Evolutionary conservation across 2,797 vertebrate genomes (phyloP).

Genomic region (Vespertilio murinus): DNA sequence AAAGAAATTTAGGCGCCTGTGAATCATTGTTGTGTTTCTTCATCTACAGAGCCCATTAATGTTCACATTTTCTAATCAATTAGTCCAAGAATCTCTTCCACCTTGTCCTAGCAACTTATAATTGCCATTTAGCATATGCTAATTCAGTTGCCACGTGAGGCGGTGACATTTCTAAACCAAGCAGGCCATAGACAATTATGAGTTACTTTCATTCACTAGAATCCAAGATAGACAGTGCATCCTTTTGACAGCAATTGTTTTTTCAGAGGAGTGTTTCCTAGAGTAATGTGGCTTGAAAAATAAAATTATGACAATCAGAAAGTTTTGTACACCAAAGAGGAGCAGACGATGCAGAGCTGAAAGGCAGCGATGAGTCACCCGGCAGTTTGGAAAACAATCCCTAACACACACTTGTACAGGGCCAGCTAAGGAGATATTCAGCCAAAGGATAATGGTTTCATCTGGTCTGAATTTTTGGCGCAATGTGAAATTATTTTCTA

Average conservation of each 20-base stretch:
- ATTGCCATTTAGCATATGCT: constrained; percentile 8
- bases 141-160: constrained; percentile 7
- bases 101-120: constrained; percentile 16
- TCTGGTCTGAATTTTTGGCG: constrained; percentile 36
- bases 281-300: constrained; percentile 67
- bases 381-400: constrained; percentile 24
- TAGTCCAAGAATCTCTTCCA: constrained; percentile 24
- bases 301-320: constrained; percentile 61
- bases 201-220: constrained; percentile 54
- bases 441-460: neutral
- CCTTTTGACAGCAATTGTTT: constrained; percentile 61
- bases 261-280: constrained; percentile 59
- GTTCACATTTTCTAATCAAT: constrained; percentile 53
- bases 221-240: constrained; percentile 50
- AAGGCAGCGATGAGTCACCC: neutral
- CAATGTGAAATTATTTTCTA: constrained; percentile 18
- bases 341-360: neutral
- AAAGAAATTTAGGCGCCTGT: neutral
- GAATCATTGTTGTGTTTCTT: neutral
- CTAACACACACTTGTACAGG: neutral
- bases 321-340: constrained; percentile 54
- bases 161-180: constrained; percentile 6
- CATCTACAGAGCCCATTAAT: neutral
- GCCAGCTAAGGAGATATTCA: neutral
- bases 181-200: neutral